Base-by-base conservation (phyloP, 2,113 vertebrate species). In the Campylorhamphus procurvoides region DNA sequence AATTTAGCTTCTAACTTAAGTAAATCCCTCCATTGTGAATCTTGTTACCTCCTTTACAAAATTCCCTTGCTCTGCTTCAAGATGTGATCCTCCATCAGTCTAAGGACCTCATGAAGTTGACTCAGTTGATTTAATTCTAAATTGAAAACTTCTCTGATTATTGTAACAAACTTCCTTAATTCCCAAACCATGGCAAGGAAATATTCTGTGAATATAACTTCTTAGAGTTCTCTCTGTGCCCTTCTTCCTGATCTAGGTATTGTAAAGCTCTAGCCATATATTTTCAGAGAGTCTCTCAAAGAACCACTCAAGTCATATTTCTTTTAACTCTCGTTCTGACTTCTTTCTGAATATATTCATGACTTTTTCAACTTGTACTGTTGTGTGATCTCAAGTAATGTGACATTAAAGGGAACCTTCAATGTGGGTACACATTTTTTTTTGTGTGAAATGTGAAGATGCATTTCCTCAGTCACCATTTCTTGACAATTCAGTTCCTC, bases 41-140 rank as follows among this genome's bases (percentile, higher is more conserved):
- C 85, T 87, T 94, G n/a, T 72, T 84, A 84, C 22, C 10, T 88
- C 16, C 31, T 91, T 92, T 67, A 87, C 17, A 92, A 91, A 93
- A 89, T 52, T 84, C 35, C 22, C 53, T 81, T 91, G 23, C 39
- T 67, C 33, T 63, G 35, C 44, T 87, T 81, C 69, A 72, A 82
- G 69, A 81, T 72, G 49, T 39, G 59, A 62, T 58, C 58, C 19
- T 91, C 77, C 39, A 28, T 39, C 44, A 83, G 53, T 17, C n/a
- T 59, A 80, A 93, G 62, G 35, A 87, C 53, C 31, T 89, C 67
- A 58, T 25, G 9, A 76, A 63, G 35, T 31, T 76, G 37, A 25
- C 25, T 81, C 71, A 40, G 55, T n/a, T 6, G 0, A 90, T 81
- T 81, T 90, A 92, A 93, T 82, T 37, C 72, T 60, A 90, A 60